These are phyloP conservation scores for Ganaspis brasiliensis DNA, from an alignment of 2,888 invertebrate species.

Conservation along the genomic window DNA sequence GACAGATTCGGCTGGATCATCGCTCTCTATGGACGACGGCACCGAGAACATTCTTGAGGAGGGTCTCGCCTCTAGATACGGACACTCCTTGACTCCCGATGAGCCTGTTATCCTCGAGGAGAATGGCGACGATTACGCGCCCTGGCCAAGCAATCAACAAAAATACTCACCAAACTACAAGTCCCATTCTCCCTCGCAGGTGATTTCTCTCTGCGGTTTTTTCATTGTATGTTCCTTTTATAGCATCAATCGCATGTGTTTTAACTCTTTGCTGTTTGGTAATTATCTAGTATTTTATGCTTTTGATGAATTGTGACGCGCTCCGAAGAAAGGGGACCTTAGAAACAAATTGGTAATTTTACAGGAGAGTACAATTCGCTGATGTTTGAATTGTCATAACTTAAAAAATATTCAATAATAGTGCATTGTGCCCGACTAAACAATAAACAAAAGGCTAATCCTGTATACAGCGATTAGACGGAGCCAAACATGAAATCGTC, in stretches of 20 bases:
- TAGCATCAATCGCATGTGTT: conserved; percentile 26
- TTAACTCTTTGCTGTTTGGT: background rate
- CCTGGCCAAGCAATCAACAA: conserved; percentile 73
- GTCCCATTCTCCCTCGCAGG: conserved; percentile 81
- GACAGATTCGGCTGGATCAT: conserved; percentile 87
- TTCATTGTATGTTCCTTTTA: conserved; percentile 38
- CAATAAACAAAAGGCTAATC: too few relatives aligned
- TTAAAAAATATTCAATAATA: too few relatives aligned
- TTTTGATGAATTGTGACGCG: too few relatives aligned
- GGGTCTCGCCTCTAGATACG: conserved; percentile 77
- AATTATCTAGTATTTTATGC: too few relatives aligned
- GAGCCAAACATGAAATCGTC: too few relatives aligned
- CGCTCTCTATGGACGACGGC: conserved; percentile 85
- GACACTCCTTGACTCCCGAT: conserved; percentile 84
- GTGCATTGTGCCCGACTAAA: too few relatives aligned
- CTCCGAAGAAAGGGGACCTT: too few relatives aligned
- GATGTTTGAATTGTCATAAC: too few relatives aligned
- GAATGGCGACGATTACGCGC: conserved; percentile 83
- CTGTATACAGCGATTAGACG: too few relatives aligned
- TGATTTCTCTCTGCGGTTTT: conserved; percentile 56
- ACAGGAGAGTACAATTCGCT: too few relatives aligned
- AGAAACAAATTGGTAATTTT: too few relatives aligned
- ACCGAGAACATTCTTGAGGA: conserved; percentile 79
- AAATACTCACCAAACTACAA: conserved; percentile 80
- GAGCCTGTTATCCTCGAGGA: conserved; percentile 86